phyloP scores from a whole-genome alignment of 2,113 vertebrate species.

The Amphiprion ocellaris region DNA sequence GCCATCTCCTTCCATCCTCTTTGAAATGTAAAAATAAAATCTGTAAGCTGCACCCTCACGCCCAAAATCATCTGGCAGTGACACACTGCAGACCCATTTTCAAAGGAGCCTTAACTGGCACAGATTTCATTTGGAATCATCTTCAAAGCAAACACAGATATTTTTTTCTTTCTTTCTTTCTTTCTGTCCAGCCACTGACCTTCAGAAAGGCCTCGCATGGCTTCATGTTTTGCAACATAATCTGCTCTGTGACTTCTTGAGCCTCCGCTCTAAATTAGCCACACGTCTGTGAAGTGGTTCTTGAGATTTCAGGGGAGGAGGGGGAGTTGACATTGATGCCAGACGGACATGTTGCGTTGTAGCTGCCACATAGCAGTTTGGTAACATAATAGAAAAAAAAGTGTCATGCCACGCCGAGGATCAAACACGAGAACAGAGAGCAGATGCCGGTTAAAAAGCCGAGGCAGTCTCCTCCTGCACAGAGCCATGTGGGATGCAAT shows the following conservation, averaged over 20 bases:
- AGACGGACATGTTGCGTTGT: conserved; percentile 59
- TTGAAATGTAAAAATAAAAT: conserved; percentile 58
- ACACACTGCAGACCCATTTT: conserved; percentile 49
- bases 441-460: conserved; percentile 77
- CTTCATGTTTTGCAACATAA: conserved; percentile 61
- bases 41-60: conserved; percentile 45
- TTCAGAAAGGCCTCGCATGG: conserved; percentile 41
- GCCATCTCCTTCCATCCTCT: conserved; percentile 14
- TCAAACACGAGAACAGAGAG: conserved; percentile 62
- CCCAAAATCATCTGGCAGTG: conserved; percentile 64
- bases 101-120: conserved; percentile 70
- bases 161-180: not conserved
- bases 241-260: conserved; percentile 55
- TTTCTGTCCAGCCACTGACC: conserved; percentile 40
- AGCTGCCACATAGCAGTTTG: conserved; percentile 68
- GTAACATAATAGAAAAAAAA: conserved; percentile 65
- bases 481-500: conserved; percentile 78
- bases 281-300: conserved; percentile 73
- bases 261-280: conserved; percentile 65
- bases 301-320: conserved; percentile 38
- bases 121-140: conserved; percentile 69
- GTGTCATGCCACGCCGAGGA: conserved; percentile 45
- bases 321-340: conserved; percentile 23
- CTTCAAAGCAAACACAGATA: conserved; percentile 68
- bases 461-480: conserved; percentile 51